phyloP scores from a whole-genome alignment of 2,113 vertebrate genomes.

The Siniperca knerii region DNA sequence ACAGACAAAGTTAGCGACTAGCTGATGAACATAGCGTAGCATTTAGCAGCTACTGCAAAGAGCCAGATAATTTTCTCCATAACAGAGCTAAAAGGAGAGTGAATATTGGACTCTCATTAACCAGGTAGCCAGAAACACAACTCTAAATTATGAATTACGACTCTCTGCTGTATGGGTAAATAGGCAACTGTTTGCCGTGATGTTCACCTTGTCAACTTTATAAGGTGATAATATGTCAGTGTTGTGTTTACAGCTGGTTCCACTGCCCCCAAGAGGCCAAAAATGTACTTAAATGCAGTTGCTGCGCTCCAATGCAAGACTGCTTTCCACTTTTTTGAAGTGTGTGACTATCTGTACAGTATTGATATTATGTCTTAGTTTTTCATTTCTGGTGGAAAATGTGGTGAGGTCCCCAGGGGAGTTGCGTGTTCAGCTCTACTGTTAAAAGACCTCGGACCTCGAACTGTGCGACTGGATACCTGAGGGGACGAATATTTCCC shows the following conservation, averaged over 20 bases:
- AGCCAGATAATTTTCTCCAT: neutral
- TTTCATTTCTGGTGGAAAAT: constrained; percentile 58
- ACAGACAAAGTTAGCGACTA: neutral
- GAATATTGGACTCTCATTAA: neutral
- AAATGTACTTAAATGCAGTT: constrained; percentile 33
- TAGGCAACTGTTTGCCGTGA: neutral
- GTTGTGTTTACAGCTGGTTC: neutral
- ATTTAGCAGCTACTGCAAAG: neutral
- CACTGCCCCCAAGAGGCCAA: neutral
- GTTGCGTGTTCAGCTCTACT: constrained; percentile 45
- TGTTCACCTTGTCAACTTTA: neutral
- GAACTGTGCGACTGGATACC: constrained; percentile 36
- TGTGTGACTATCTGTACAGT: constrained; percentile 17
- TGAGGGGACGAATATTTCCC: constrained; percentile 57
- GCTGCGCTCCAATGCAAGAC: constrained; percentile 45
- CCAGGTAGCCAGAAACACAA: neutral
- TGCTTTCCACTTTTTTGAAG: constrained; percentile 44
- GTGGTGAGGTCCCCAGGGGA: constrained; percentile 40
- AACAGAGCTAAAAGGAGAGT: neutral
- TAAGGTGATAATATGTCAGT: neutral
- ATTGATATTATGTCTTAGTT: constrained; percentile 61
- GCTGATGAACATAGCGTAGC: neutral
- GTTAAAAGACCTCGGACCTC: constrained; percentile 63
- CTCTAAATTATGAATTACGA: too few species aligned
- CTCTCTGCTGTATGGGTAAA: neutral